Conservation (phyloP, 2,888 invertebrate species). For the Drosophila pseudotakahashii region DNA sequence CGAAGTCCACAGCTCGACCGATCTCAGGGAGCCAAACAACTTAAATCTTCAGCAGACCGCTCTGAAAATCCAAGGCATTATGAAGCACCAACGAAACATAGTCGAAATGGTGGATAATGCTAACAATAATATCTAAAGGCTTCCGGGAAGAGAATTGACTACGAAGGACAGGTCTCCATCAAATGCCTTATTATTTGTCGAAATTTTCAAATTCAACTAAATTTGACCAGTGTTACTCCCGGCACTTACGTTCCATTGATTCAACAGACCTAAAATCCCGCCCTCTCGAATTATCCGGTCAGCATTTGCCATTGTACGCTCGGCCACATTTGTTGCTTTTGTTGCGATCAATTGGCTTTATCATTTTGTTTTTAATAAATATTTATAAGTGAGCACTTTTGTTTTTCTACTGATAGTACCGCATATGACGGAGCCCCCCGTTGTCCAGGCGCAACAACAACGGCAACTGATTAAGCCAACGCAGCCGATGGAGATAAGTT, state of each 20-base stretch:
- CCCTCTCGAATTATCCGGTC: conserved; percentile 1
- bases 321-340: background rate
- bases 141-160: background rate
- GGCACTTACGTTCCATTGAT: background rate
- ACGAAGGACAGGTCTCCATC: background rate
- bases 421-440: background rate
- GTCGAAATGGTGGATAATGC: conserved; percentile 7
- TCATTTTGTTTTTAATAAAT: conserved; percentile 24
- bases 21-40: conserved; percentile 2
- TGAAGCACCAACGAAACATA: conserved; percentile 38
- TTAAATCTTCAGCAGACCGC: background rate
- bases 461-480: conserved; percentile 17
- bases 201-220: background rate
- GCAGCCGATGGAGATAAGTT: conserved; percentile 14
- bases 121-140: background rate
- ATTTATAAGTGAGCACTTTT: conserved; percentile 39
- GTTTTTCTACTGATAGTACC: conserved; percentile 46
- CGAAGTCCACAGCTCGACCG: conserved; percentile 2
- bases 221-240: background rate
- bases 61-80: conserved; percentile 26
- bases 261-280: too few relatives aligned
- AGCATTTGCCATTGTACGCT: background rate
- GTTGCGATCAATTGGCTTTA: conserved; percentile 18
- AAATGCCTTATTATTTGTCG: background rate
- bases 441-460: conserved; percentile 9